Evolutionary conservation across 1,140 invertebrate species (phyloP).

Genomic region (Cardiocondyla obscurior): DNA sequence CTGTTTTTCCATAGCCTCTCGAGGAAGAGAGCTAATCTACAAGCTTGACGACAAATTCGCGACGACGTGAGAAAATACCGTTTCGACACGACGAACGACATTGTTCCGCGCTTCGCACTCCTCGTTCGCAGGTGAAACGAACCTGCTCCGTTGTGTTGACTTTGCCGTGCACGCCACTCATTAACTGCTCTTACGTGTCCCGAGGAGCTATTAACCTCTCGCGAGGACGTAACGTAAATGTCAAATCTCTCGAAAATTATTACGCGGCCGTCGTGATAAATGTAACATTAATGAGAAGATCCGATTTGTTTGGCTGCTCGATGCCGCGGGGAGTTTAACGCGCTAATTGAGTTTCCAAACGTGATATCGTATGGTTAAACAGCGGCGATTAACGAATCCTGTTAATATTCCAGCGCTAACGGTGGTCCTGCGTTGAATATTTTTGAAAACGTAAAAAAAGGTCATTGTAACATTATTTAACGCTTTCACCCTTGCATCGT

Average conservation of each 20-base stretch:
- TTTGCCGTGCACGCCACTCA: conserved; percentile 18
- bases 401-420: neutral
- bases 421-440: neutral
- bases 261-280: conserved; percentile 1
- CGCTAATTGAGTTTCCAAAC: neutral
- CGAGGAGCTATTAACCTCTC: conserved; percentile 46
- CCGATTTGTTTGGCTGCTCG: neutral
- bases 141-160: conserved; percentile 37
- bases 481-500: conserved; percentile 31
- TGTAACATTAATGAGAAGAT: neutral
- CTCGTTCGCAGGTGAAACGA: conserved; percentile 25
- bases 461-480: conserved; percentile 1
- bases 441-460: neutral
- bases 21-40: neutral
- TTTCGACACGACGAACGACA: conserved; percentile 8
- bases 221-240: conserved; percentile 27
- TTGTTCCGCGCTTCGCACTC: conserved; percentile 34
- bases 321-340: neutral
- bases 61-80: conserved; percentile 1
- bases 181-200: conserved; percentile 32
- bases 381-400: neutral
- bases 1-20: neutral
- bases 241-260: conserved; percentile 51
- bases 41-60: conserved; percentile 3
- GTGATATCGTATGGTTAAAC: neutral